Percentiles rank a stretch among this genome's conserved stretches.
Conservation (phyloP, 2,113 vertebrate genomes). For the Pionites leucogaster region DNA sequence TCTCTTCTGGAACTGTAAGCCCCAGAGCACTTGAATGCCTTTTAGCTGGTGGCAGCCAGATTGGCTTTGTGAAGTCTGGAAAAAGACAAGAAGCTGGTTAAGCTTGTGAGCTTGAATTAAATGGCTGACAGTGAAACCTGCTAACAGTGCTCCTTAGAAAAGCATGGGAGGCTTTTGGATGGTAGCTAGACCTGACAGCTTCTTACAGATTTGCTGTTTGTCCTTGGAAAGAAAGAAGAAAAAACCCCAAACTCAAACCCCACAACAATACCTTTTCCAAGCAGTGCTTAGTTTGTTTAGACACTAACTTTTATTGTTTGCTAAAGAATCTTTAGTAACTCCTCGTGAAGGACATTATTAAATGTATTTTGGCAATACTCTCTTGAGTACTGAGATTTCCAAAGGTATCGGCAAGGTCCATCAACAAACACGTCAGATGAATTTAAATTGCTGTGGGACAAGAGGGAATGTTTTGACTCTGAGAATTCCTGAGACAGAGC, state of each 20-base stretch:
- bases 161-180: background rate
- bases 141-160: background rate
- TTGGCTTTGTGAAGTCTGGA: background rate
- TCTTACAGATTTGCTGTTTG: background rate
- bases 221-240: background rate
- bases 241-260: background rate
- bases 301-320: background rate
- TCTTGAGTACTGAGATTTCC: background rate
- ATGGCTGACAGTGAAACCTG: conserved; percentile 31
- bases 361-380: background rate
- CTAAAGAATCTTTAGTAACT: background rate
- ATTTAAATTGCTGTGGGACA: background rate
- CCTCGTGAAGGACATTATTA: background rate
- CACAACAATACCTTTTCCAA: background rate
- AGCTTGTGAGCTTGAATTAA: conserved; percentile 23
- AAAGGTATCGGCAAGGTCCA: background rate
- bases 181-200: background rate
- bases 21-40: conserved; percentile 14
- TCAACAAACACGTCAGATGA: background rate
- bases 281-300: background rate
- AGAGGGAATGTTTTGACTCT: background rate
- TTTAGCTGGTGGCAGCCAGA: background rate
- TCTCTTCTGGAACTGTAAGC: conserved; percentile 27
- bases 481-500: background rate
- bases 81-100: conserved; percentile 31